Conservation (phyloP, 2,888 invertebrate species). For the Galerucella nymphaeae region DNA sequence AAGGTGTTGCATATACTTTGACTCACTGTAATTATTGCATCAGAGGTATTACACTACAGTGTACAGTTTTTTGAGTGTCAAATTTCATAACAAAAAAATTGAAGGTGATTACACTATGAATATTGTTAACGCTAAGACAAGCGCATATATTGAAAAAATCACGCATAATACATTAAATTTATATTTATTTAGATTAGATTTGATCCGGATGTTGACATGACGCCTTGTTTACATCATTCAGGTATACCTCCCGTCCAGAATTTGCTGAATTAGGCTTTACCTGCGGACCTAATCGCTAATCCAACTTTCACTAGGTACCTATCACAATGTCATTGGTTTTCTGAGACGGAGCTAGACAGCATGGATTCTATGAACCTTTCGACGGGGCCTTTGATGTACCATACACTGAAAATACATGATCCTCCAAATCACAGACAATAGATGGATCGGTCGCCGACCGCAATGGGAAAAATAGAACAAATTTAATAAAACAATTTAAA, state of each 20-base stretch:
- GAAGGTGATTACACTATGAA: too few relatives aligned
- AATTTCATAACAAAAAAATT: too few relatives aligned
- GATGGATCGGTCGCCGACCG: slow-evolving; percentile 18
- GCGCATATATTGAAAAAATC: too few relatives aligned
- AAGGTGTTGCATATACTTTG: too few relatives aligned
- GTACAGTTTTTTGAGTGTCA: too few relatives aligned
- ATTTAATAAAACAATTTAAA: slow-evolving; percentile 30
- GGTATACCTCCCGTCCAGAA: background rate
- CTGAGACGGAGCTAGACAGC: background rate
- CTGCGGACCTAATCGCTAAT: background rate
- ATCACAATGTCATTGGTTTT: background rate
- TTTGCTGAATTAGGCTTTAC: background rate
- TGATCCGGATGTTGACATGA: too few relatives aligned
- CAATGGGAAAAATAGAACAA: slow-evolving; percentile 17
- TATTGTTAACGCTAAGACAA: slow-evolving; percentile 9
- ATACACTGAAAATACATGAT: slow-evolving; percentile 24
- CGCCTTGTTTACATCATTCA: background rate
- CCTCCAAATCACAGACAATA: slow-evolving; percentile 20
- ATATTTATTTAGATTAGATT: too few relatives aligned
- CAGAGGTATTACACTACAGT: too few relatives aligned
- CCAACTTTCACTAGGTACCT: background rate
- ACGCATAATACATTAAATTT: too few relatives aligned
- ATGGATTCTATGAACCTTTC: slow-evolving; percentile 51
- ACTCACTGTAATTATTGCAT: too few relatives aligned
- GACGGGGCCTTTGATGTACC: slow-evolving; percentile 48